Conservation (phyloP, 1,140 invertebrate genomes). For the Zaprionus tsacasi region DNA sequence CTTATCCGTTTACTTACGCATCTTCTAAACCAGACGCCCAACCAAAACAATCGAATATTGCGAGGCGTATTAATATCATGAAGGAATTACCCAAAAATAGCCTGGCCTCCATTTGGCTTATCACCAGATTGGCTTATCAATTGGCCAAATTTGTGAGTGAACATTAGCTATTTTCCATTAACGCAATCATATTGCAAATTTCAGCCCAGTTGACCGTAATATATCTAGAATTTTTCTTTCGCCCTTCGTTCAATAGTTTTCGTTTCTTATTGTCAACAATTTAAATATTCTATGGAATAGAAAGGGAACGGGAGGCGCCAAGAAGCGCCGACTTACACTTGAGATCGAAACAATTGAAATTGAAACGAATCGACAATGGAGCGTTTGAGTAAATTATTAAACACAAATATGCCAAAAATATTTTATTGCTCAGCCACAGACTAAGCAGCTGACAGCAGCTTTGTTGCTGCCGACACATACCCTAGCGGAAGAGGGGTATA, state of each 20-base stretch:
- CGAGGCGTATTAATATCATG: conserved; percentile 34
- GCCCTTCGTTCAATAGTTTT: too few species aligned
- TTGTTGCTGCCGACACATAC: conserved; percentile 61
- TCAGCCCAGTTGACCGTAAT: neutral
- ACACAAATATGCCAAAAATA: conserved; percentile 72
- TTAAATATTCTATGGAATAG: neutral
- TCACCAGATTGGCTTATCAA: conserved; percentile 49
- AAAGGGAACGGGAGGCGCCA: neutral
- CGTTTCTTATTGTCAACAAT: neutral
- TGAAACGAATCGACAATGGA: conserved; percentile 65
- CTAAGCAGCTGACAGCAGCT: conserved; percentile 54
- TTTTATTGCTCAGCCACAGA: conserved; percentile 51
- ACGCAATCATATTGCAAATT: neutral
- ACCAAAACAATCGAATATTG: conserved; percentile 16
- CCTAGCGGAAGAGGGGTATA: neutral
- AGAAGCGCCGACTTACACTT: conserved; percentile 48
- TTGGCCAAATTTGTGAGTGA: neutral
- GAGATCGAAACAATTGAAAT: conserved; percentile 45
- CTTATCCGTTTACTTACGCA: conserved; percentile 9
- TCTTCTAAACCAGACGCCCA: conserved; percentile 4
- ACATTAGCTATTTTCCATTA: neutral
- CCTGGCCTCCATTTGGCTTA: conserved; percentile 8
- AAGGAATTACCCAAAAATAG: conserved; percentile 65
- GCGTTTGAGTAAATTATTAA: conserved; percentile 66
- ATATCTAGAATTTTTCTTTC: neutral